Evolutionary conservation across 2,113 vertebrate genomes (phyloP).

Genomic region (Otis tarda): DNA sequence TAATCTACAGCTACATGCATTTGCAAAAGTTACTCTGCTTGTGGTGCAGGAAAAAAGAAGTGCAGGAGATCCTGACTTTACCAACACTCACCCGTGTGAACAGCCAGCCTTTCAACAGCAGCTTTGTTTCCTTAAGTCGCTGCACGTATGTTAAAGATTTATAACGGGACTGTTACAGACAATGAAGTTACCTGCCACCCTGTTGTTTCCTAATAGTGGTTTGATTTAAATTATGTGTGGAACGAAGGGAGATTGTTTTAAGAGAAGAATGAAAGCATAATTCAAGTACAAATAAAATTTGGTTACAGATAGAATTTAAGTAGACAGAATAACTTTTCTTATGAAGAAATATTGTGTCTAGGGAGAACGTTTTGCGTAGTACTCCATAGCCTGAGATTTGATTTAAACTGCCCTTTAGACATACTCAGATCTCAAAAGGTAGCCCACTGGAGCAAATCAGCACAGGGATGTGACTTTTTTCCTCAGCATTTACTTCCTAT

Average conservation of each 20-base stretch:
- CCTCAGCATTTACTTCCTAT: neutral
- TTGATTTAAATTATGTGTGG: neutral
- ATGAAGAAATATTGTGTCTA: neutral
- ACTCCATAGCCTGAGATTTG: neutral
- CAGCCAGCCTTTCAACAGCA: neutral
- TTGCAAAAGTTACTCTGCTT: neutral
- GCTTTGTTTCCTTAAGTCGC: neutral
- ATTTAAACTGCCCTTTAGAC: neutral
- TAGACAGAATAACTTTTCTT: neutral
- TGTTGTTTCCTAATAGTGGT: neutral
- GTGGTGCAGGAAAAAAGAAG: neutral
- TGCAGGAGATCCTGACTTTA: neutral
- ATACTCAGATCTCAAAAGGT: neutral
- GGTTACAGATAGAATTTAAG: neutral
- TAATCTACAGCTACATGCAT: neutral
- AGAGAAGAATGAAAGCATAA: neutral
- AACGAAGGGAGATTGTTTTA: neutral
- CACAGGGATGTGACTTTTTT: neutral
- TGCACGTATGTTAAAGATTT: neutral
- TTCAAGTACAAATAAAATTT: neutral
- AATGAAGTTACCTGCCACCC: neutral
- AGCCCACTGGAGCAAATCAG: neutral
- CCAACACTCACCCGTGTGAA: neutral
- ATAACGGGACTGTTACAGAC: accelerated
- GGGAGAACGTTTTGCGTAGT: neutral